phyloP scores from a whole-genome alignment of 1,140 invertebrate genomes.

The Drosophila eugracilis region DNA sequence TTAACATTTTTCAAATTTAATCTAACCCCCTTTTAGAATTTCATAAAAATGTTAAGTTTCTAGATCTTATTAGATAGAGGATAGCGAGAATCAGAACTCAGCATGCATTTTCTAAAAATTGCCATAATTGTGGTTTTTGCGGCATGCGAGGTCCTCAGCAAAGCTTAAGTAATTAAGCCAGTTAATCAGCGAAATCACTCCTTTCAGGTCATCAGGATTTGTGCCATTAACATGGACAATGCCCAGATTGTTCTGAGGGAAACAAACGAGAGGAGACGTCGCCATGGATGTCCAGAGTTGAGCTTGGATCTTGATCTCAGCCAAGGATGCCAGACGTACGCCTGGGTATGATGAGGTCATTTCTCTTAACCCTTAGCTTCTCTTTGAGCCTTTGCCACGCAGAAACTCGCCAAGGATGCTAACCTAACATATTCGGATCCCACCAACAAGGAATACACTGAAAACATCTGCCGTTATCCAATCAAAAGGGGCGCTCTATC shows the following conservation, averaged over 20 bases:
- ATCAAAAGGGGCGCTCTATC: background rate
- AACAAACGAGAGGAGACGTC: background rate
- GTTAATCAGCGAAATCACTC: background rate
- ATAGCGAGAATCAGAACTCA: background rate
- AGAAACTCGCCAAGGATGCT: background rate
- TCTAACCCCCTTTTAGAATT: too few relatives aligned
- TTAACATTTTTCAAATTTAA: background rate
- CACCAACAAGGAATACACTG: background rate
- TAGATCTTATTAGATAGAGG: background rate
- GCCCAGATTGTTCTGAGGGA: background rate
- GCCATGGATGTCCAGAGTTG: background rate
- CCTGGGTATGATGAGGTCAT: background rate
- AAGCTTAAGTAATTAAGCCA: background rate
- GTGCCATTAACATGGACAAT: background rate
- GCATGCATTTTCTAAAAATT: background rate
- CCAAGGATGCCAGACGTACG: background rate
- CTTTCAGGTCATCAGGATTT: background rate
- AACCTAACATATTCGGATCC: background rate
- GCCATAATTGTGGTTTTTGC: background rate
- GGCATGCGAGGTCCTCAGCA: background rate
- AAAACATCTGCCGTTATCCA: slow-evolving; percentile 3
- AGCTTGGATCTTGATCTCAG: background rate
- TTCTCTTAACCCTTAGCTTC: too few relatives aligned
- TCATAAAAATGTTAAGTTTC: background rate
- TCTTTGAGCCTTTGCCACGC: background rate